Evolutionary conservation across 37 sponge, comb jelly and placozoan species (phyloP).

Genomic region (Crambe crambe): DNA sequence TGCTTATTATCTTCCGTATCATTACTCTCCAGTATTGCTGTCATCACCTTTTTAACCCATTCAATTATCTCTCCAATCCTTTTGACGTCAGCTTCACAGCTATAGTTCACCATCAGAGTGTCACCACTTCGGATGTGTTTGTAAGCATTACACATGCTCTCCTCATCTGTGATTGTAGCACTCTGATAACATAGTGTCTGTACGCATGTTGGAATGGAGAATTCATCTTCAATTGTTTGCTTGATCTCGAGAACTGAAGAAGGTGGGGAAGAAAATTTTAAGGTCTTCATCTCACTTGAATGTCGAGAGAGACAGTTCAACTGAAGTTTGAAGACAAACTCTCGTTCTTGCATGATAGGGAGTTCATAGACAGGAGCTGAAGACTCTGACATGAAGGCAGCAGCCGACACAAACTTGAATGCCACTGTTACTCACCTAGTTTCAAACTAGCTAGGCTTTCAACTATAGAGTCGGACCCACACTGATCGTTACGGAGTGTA

Average conservation of each 20-base stretch:
- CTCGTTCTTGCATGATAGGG: neutral
- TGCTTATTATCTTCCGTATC: too few species aligned
- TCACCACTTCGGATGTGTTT: slow-evolving; percentile 5
- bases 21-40: neutral
- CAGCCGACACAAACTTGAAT: too few species aligned
- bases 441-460: too few species aligned
- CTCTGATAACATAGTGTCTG: slow-evolving; percentile 2
- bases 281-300: neutral
- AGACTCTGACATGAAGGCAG: too few species aligned
- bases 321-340: neutral
- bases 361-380: too few species aligned
- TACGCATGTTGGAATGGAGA: slow-evolving; percentile 18
- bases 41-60: slow-evolving; percentile 5
- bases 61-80: neutral
- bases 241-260: slow-evolving; percentile 5
- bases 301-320: slow-evolving; percentile 3
- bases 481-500: too few species aligned
- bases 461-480: too few species aligned
- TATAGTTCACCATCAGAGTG: neutral
- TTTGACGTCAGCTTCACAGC: neutral
- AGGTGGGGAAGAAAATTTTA: neutral
- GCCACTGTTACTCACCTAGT: too few species aligned
- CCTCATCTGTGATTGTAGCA: neutral
- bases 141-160: neutral
- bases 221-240: neutral